Percentiles rank a stretch among this genome's conserved stretches.
phyloP scores from a whole-genome alignment of 2,797 vertebrate species.

The Ptychadena robeensis region DNA sequence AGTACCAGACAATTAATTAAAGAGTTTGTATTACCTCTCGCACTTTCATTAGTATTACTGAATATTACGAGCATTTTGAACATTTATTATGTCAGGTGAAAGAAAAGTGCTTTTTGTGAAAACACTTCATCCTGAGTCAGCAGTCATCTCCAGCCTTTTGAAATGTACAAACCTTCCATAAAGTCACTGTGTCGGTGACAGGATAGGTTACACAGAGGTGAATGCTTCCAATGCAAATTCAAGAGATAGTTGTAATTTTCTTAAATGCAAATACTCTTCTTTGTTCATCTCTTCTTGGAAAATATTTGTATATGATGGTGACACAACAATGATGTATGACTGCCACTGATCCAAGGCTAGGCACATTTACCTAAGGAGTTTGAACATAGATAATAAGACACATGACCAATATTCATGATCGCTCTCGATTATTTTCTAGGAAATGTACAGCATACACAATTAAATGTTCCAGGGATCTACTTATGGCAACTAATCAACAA shows the following conservation, averaged over 20 bases:
- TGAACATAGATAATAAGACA: neutral
- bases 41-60: neutral
- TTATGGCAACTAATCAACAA: neutral
- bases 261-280: constrained; percentile 48
- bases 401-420: neutral
- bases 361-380: neutral
- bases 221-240: constrained; percentile 37
- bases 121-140: neutral
- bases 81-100: neutral
- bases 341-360: neutral
- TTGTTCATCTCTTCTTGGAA: constrained; percentile 11
- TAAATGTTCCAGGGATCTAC: neutral
- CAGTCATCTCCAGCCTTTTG: neutral
- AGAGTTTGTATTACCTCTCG: neutral
- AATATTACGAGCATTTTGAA: neutral
- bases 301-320: constrained; percentile 36
- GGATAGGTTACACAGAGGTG: neutral
- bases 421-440: neutral
- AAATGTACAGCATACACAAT: neutral
- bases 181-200: neutral
- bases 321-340: neutral
- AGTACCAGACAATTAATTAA: neutral
- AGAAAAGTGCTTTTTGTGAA: neutral
- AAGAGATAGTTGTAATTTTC: constrained; percentile 19
- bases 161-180: neutral